Evolutionary conservation across 2,888 invertebrate species (phyloP).

Genomic region (Lasioglossum zephyrum): DNA sequence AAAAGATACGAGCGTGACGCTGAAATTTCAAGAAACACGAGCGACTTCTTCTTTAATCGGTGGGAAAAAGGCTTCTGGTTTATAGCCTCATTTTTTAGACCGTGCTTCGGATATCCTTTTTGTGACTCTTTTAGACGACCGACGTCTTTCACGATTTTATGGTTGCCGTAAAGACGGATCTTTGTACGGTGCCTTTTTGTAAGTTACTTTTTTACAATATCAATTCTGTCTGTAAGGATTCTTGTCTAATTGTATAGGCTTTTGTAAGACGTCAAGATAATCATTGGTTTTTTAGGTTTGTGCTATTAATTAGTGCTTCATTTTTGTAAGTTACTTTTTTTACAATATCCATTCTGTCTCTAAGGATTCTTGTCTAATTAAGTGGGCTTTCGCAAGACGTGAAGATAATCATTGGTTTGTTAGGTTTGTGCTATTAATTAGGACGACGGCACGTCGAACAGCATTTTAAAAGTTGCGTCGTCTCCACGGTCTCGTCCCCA

Average conservation of each 20-base stretch:
- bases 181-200: not conserved
- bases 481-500: not conserved
- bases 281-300: not conserved
- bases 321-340: not conserved
- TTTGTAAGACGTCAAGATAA: not conserved
- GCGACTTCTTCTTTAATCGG: not conserved
- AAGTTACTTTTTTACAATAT: not conserved
- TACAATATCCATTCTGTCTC: too few species aligned
- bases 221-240: too few species aligned
- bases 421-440: not conserved
- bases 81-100: not conserved
- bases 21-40: slow-evolving; percentile 28
- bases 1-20: too few species aligned
- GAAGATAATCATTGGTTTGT: not conserved
- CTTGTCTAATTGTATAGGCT: not conserved
- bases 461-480: not conserved
- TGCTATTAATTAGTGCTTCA: not conserved
- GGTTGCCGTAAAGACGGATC: not conserved
- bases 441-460: not conserved
- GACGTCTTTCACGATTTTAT: not conserved
- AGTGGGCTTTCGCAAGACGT: not conserved
- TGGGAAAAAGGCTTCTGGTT: not conserved
- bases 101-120: not conserved
- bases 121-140: not conserved
- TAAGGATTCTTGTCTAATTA: too few species aligned